phyloP scores from a whole-genome alignment of 2,113 vertebrate genomes.

The Bothrops jararaca region DNA sequence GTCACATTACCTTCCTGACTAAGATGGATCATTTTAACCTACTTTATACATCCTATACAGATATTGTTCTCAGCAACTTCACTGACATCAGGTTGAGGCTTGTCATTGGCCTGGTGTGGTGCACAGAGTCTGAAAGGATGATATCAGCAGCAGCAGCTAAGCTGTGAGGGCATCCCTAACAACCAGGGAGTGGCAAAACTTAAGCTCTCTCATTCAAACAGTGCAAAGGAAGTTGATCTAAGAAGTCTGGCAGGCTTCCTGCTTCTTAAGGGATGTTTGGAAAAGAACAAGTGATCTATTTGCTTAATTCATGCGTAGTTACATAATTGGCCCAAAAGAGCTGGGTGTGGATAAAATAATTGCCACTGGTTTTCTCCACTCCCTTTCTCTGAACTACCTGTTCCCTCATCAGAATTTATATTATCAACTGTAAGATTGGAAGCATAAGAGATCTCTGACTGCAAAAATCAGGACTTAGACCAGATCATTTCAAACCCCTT shows the following conservation, averaged over 20 bases:
- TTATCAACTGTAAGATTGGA: background rate
- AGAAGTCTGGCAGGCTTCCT: background rate
- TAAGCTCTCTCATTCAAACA: background rate
- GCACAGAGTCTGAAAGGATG: constrained; percentile 35
- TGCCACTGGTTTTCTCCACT: background rate
- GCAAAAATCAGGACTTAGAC: background rate
- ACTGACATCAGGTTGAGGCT: constrained; percentile 33
- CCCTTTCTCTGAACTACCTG: background rate
- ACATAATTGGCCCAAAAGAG: background rate
- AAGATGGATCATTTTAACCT: background rate
- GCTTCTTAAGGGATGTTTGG: background rate
- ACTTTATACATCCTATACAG: background rate
- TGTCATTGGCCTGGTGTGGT: constrained; percentile 39
- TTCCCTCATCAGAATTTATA: background rate
- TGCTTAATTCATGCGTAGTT: background rate
- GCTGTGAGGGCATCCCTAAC: background rate
- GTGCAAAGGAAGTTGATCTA: background rate
- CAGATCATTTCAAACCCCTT: background rate
- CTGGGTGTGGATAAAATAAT: background rate
- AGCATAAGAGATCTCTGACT: background rate
- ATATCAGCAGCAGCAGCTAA: background rate
- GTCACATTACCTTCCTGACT: background rate
- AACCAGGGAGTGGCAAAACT: background rate
- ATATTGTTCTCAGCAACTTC: background rate
- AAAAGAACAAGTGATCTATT: background rate